Evolutionary conservation across 2,797 vertebrate species (phyloP).

Genomic region (Otolemur crassicaudatus): DNA sequence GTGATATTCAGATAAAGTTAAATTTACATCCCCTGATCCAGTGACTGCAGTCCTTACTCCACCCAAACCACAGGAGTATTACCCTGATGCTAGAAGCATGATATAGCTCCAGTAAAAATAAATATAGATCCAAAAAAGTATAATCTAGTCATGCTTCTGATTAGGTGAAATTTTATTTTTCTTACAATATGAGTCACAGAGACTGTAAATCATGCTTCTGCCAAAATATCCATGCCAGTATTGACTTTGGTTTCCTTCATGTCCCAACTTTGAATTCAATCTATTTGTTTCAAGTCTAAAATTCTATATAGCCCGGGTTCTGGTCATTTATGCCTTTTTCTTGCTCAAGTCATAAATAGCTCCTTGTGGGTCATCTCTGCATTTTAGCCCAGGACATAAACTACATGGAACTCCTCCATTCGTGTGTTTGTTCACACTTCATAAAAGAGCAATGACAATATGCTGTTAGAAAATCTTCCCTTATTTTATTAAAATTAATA

Average conservation of each 20-base stretch:
- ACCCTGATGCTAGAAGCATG: not conserved
- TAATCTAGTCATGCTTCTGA: not conserved
- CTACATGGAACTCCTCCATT: not conserved
- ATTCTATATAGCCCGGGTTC: not conserved
- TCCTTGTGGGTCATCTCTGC: not conserved
- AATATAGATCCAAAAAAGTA: not conserved
- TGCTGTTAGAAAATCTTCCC: not conserved
- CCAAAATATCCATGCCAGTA: not conserved
- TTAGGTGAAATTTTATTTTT: not conserved
- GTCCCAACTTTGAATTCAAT: not conserved
- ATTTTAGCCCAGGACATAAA: not conserved
- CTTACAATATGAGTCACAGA: not conserved
- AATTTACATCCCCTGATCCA: not conserved
- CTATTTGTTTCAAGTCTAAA: not conserved
- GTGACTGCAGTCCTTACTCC: rapidly evolving
- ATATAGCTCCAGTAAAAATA: not conserved
- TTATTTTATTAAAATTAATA: not conserved
- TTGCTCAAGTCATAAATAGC: not conserved
- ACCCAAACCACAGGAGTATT: not conserved
- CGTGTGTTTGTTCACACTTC: not conserved
- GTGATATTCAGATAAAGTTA: not conserved
- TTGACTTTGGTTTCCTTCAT: not conserved
- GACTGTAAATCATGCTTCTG: not conserved
- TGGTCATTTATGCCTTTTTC: not conserved
- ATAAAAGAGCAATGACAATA: not conserved